Base-by-base conservation (phyloP, 2,113 vertebrate species). In the Echinops telfairi region DNA sequence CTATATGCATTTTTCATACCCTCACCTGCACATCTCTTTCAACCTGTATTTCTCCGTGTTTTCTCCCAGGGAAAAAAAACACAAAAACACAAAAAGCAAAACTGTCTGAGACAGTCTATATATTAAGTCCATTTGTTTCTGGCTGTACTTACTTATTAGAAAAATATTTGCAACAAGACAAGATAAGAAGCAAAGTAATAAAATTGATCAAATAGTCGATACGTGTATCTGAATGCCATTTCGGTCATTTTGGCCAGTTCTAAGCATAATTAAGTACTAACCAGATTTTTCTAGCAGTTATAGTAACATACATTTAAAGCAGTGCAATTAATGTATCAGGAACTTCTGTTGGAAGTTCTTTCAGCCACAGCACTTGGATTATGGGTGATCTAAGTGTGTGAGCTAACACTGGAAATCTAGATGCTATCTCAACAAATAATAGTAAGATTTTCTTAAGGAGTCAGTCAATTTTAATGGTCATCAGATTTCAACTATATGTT, bases 291-390 rank as follows among this genome's bases (percentile, higher is more conserved):
- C 47, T 88, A 47, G 40, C 11, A 33, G 17, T 47, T 76, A 6
- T 0, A 80, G 36, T 33, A 47, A 62, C 19, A 33, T 20, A 94
- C 29, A 38, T 71, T 70, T 5, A 81, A 84, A 93, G 8, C 5
- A 5, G 80, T 47, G 71, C 66, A 5, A 53, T 8, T 66, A 19
- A 57, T 0, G 7, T n/a, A 43, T 58, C 25, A 73, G 78, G 15
- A 95, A 70, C 40, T 76, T 86, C 76, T 88, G 91, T 60, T 16
- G 12, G 6, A 92, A 89, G 73, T 1, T 75, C 20, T 92, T 89
- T n/a, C 4, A 75, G 38, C 27, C 19, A 64, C 3, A 23, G 27
- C 66, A 47, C 80, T 66, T 90, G 88, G 80, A 83, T 8, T 36
- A 57, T 17, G 10, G 29, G 22, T 53, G 40, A 8, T 80, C 64